Percentiles rank a stretch among this genome's conserved stretches.
These are phyloP conservation scores for Procambarus virginalis DNA, from an alignment of 1,140 invertebrate genomes.

Conservation along the genomic window DNA sequence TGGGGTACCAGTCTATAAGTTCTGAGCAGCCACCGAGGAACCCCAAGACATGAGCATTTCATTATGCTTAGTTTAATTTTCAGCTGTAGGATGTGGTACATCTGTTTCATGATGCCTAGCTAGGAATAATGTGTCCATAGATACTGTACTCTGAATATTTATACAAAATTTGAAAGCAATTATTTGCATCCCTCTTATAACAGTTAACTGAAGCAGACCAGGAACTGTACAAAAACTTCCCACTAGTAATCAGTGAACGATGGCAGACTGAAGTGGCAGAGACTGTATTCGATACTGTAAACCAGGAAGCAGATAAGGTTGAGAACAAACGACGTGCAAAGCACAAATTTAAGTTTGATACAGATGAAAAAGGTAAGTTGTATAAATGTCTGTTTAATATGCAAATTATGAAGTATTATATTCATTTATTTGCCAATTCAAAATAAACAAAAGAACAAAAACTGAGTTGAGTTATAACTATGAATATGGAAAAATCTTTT, in stretches of 20 bases:
- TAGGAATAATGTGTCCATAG: background rate
- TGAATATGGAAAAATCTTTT: no score
- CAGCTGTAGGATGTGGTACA: background rate
- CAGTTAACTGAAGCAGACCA: slow-evolving; percentile 96
- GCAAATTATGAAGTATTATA: background rate
- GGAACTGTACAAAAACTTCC: slow-evolving; percentile 99
- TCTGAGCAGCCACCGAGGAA: no score
- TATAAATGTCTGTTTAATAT: background rate
- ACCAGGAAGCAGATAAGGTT: slow-evolving; percentile 96
- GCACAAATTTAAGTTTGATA: slow-evolving; percentile 94
- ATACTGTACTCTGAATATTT: background rate
- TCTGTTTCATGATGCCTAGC: background rate
- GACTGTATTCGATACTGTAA: slow-evolving; percentile 99
- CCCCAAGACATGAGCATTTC: no score
- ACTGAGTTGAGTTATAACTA: no score
- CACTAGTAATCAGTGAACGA: slow-evolving; percentile 97
- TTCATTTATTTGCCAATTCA: no score
- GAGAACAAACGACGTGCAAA: slow-evolving; percentile 96
- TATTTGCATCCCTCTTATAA: slow-evolving; percentile 72
- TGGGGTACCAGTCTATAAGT: no score
- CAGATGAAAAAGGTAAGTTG: slow-evolving; percentile 91
- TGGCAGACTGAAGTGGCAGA: slow-evolving; percentile 99
- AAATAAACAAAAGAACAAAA: no score
- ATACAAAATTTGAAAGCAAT: background rate
- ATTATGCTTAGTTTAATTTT: background rate